These are phyloP conservation scores for Paramormyrops hopkinsi DNA, from an alignment of 2,797 vertebrate species.

Conservation along the genomic window DNA sequence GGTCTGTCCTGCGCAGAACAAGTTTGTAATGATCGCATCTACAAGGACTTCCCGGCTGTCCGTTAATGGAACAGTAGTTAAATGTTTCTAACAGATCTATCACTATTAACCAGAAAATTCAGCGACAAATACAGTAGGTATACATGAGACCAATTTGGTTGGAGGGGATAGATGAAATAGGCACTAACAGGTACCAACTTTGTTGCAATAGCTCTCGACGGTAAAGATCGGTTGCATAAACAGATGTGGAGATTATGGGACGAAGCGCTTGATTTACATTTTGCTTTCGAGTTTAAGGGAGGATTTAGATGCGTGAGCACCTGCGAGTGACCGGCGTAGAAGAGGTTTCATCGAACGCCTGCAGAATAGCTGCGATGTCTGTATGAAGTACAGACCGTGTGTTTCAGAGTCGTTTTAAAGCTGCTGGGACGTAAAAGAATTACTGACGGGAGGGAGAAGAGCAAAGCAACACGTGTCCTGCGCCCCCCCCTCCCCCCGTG, in stretches of 20 bases:
- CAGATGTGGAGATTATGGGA: neutral
- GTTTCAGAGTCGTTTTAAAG: neutral
- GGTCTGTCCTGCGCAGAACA: conserved; percentile 29
- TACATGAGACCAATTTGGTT: neutral
- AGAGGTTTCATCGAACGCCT: neutral
- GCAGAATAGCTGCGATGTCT: neutral
- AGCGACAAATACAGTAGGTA: neutral
- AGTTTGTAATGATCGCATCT: conserved; percentile 34
- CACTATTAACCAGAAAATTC: neutral
- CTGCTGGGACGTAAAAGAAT: conserved; percentile 16
- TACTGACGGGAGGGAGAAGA: neutral
- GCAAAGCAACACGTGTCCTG: neutral
- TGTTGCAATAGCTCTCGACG: neutral
- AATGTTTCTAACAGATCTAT: neutral
- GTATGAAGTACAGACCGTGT: neutral
- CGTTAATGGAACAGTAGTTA: neutral
- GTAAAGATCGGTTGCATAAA: neutral
- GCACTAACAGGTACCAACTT: neutral
- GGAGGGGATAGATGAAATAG: neutral
- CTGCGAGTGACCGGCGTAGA: neutral
- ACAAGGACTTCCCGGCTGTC: conserved; percentile 26
- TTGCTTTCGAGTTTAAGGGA: neutral
- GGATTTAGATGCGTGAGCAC: neutral
- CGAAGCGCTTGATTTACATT: neutral
- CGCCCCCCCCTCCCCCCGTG: neutral